Conservation (phyloP, 2,113 vertebrate species). For the Peromyscus californicus region DNA sequence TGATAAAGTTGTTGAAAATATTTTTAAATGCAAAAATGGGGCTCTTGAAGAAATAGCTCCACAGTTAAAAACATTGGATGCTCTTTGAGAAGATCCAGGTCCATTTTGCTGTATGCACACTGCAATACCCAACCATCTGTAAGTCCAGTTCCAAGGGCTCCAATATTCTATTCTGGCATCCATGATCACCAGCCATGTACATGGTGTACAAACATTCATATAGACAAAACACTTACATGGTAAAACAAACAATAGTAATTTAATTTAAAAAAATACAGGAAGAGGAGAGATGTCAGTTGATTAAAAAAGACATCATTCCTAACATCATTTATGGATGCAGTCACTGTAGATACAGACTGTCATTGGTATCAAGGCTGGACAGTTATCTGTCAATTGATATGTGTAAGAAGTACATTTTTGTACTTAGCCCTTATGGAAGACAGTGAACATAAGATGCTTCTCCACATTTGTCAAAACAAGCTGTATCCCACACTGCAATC, state of each 20-base stretch:
- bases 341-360: background rate
- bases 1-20: background rate
- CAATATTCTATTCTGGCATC: background rate
- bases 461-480: slow-evolving; percentile 59
- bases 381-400: background rate
- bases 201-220: background rate
- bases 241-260: background rate
- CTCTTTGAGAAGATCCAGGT: background rate
- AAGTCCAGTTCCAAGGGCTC: background rate
- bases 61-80: background rate
- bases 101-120: background rate
- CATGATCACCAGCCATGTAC: background rate
- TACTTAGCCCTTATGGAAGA: slow-evolving; percentile 8
- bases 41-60: background rate
- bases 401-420: slow-evolving; percentile 35
- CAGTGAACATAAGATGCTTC: background rate
- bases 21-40: background rate
- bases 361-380: background rate
- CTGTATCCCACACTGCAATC: background rate
- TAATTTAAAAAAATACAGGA: background rate
- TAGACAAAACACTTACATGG: background rate
- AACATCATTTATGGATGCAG: background rate
- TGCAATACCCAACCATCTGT: background rate
- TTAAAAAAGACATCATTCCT: background rate
- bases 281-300: background rate